Percentiles rank a stretch among this genome's conserved stretches.
Conservation (phyloP, 2,797 vertebrate genomes). For the Odontamblyopus rebecca region DNA sequence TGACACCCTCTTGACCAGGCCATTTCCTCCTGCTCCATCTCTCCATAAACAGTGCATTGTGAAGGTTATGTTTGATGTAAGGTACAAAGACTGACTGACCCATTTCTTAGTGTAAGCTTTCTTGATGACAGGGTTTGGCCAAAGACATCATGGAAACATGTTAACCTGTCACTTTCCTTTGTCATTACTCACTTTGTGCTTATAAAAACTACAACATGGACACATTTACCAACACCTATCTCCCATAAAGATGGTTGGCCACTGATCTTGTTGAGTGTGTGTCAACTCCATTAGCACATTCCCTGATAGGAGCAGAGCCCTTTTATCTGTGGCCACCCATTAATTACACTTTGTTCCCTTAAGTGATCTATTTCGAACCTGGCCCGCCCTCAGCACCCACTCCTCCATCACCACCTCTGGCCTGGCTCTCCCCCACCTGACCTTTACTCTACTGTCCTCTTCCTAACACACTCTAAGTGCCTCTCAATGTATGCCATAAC, state of each 20-base stretch:
- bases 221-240: conserved; percentile 10
- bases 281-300: conserved; percentile 86
- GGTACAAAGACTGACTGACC: conserved; percentile 28
- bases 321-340: conserved; percentile 84
- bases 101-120: conserved; percentile 37
- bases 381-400: conserved; percentile 75
- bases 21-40: conserved; percentile 69
- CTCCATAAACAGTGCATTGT: conserved; percentile 77
- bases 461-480: conserved; percentile 22
- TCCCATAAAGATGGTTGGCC: conserved; percentile 55
- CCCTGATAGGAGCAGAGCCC: conserved; percentile 80
- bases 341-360: conserved; percentile 89
- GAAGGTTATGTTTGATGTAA: conserved; percentile 77
- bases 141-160: conserved; percentile 55
- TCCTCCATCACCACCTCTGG: conserved; percentile 68
- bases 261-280: conserved; percentile 78
- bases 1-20: conserved; percentile 77
- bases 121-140: conserved; percentile 58
- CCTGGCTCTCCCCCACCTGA: conserved; percentile 64
- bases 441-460: conserved; percentile 35
- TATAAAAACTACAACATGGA: conserved; percentile 45
- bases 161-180: conserved; percentile 62
- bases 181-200: conserved; percentile 53
- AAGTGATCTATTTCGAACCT: conserved; percentile 86
- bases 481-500: conserved; percentile 39